Evolutionary conservation across 2,888 invertebrate species (phyloP), one percentile per base, ranked within the genome.

Genomic region (Mythimna lalbum): DNA sequence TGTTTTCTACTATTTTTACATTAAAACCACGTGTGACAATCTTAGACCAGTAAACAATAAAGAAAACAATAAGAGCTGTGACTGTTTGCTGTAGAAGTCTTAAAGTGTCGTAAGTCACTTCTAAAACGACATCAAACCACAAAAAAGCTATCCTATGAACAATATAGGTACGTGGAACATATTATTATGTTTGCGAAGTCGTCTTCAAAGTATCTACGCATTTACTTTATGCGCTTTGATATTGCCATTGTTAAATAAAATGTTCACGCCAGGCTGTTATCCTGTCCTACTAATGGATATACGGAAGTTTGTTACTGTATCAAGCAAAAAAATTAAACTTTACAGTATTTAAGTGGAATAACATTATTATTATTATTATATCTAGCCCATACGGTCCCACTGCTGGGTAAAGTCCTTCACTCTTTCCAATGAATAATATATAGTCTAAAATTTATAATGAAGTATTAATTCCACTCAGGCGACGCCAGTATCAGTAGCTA

Each of bases 141-240:
- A 80, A 90, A 91, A 91, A 89, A 79, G 87, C 87, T 86, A 88
- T 90, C 89, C 89, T 87, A 87, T 88, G 90, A 90, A 91, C 90
- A 91, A 90, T 91, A 91, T n/a, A 19, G 0, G 9, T 86, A 86
- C 78, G 73, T 81, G 82, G 85, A 82, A 81, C 71, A 49, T 82
- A 85, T 39, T 39, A 43, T 83, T 87, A 81, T 87, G 84, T 88
- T 82, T 70, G 76, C 78, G 66, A 81, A 87, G 76, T 72, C 68
- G 85, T 83, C 79, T 88, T 88, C 87, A 87, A 87, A 87, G 86
- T 81, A 73, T 43, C 31, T 43, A 86, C 61, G 83, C 76, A 85
- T 52, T 64, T 72, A 60, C 86, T 91, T 91, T 91, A 90, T 87
- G 86, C 64, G 66, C 74, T 86, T 87, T 87, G 80, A 88, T 91